A percentile compares a stretch with the other conserved stretches of the same genome.
Evolutionary conservation across 1,140 invertebrate genomes (phyloP).

Genomic region (Dreissena polymorpha): DNA sequence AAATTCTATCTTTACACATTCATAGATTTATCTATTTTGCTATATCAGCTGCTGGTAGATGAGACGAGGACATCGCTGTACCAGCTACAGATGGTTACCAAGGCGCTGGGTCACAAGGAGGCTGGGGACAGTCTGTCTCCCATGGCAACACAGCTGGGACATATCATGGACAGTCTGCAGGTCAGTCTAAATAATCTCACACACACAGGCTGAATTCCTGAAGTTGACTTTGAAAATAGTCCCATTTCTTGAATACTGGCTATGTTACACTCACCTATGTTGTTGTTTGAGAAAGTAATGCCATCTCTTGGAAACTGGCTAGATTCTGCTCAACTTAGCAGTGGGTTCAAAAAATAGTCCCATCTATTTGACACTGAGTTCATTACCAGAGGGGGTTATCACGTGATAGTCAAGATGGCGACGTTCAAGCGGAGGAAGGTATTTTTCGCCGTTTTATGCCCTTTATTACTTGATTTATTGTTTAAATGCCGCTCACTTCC

Average conservation of each 20-base stretch:
- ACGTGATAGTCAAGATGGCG: too few relatives aligned
- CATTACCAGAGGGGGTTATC: too few relatives aligned
- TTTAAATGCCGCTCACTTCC: too few relatives aligned
- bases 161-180: constrained; percentile 37
- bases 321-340: not conserved
- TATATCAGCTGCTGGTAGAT: constrained; percentile 41
- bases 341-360: too few relatives aligned
- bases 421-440: too few relatives aligned
- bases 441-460: too few relatives aligned
- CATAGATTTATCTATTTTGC: too few relatives aligned
- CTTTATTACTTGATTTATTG: too few relatives aligned
- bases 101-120: constrained; percentile 11
- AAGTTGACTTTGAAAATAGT: too few relatives aligned
- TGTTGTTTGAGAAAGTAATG: not conserved
- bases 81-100: constrained; percentile 38
- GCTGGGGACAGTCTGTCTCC: not conserved
- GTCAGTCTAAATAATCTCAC: too few relatives aligned
- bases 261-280: not conserved
- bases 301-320: not conserved
- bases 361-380: too few relatives aligned
- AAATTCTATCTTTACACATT: not conserved
- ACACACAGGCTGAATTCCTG: too few relatives aligned
- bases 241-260: not conserved
- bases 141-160: constrained; percentile 9
- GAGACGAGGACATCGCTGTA: constrained; percentile 32